Evolutionary conservation across 2,888 invertebrate genomes (phyloP).

Genomic region (Leucozona laternaria): DNA sequence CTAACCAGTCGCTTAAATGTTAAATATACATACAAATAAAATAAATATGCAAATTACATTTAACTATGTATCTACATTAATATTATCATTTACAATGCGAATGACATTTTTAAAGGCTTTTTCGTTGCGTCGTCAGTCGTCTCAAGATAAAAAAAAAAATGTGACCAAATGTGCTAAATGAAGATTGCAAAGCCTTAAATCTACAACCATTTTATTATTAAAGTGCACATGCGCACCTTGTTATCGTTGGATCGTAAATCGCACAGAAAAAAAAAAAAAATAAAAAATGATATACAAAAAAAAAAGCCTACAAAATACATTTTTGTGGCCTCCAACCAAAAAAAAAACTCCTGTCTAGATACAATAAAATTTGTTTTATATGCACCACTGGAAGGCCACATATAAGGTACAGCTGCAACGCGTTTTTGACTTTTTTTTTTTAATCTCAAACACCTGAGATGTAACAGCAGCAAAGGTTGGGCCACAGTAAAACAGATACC

Average conservation of each 20-base stretch:
- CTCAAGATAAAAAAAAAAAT: constrained; percentile 24
- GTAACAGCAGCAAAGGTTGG: constrained; percentile 61
- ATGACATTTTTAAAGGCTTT: constrained; percentile 46
- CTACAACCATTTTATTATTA: constrained; percentile 40
- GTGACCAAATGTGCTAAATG: constrained; percentile 60
- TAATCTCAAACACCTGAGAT: constrained; percentile 73
- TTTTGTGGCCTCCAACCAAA: constrained; percentile 62
- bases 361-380: constrained; percentile 69
- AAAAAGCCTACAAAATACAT: constrained; percentile 28
- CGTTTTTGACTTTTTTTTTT: constrained; percentile 34
- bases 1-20: constrained; percentile 40
- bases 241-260: constrained; percentile 71
- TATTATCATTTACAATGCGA: constrained; percentile 49
- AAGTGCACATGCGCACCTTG: constrained; percentile 60
- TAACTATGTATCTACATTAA: not conserved
- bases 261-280: constrained; percentile 26
- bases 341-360: constrained; percentile 48
- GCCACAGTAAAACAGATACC: constrained; percentile 25
- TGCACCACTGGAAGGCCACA: constrained; percentile 66
- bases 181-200: constrained; percentile 36
- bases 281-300: constrained; percentile 30
- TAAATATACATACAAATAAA: constrained; percentile 41
- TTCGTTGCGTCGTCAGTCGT: not conserved
- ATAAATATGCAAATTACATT: constrained; percentile 50
- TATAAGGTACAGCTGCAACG: constrained; percentile 68